A percentile compares a stretch with the other conserved stretches of the same genome.
Conservation (phyloP, 1,140 invertebrate species). For the Brachionus rubens region DNA sequence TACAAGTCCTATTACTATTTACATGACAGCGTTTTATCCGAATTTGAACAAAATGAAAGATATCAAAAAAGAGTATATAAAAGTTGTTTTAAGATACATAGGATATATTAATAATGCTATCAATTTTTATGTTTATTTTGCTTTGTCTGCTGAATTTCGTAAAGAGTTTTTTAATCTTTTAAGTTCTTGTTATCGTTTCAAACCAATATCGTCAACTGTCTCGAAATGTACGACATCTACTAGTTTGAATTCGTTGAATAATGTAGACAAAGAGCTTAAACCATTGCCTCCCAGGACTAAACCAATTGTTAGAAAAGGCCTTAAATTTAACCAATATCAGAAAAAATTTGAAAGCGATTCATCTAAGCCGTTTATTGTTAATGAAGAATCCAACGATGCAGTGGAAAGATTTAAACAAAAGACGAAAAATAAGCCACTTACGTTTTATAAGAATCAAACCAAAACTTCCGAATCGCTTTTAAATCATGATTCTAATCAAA, state of each 20-base stretch:
- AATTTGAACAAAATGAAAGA: not conserved
- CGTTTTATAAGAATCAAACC: no score
- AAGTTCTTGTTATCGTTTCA: not conserved
- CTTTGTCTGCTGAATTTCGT: constrained; percentile 6
- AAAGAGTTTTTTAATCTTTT: not conserved
- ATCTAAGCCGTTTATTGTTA: not conserved
- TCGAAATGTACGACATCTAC: constrained; percentile 15
- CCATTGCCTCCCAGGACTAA: constrained; percentile 7
- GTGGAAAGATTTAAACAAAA: not conserved
- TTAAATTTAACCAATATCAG: not conserved
- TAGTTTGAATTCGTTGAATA: not conserved
- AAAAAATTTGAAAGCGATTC: not conserved
- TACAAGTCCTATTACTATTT: constrained; percentile 12
- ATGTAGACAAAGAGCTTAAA: not conserved
- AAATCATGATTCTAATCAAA: no score
- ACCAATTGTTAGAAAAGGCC: not conserved
- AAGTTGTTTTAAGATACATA: not conserved
- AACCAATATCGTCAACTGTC: constrained; percentile 21
- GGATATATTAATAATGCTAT: constrained; percentile 20
- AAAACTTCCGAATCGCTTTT: no score
- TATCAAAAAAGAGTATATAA: constrained; percentile 6
- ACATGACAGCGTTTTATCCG: not conserved
- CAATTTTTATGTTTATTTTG: constrained; percentile 33
- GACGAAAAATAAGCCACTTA: not conserved
- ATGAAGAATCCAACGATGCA: not conserved